These are phyloP conservation scores for Caenorhabditis uteleia DNA, from an alignment of 2,888 invertebrate genomes.

Conservation along the genomic window DNA sequence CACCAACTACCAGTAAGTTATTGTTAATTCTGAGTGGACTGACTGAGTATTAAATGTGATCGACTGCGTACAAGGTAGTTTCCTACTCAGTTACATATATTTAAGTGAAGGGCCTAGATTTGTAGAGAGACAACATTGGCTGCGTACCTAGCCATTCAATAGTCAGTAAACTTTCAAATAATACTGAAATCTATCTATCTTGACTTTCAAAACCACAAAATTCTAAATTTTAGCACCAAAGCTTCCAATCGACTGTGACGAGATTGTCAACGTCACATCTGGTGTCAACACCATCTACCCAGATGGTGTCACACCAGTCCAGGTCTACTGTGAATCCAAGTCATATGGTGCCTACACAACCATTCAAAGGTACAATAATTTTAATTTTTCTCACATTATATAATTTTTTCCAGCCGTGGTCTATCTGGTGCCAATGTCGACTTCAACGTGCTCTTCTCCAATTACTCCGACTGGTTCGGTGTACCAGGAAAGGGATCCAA, in stretches of 20 bases:
- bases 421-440: neutral
- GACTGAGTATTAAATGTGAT: neutral
- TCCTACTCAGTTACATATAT: neutral
- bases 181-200: too few species aligned
- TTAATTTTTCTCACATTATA: neutral
- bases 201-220: too few species aligned
- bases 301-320: constrained; percentile 7
- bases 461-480: constrained; percentile 34
- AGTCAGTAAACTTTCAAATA: too few species aligned
- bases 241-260: constrained; percentile 26
- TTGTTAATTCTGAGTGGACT: neutral
- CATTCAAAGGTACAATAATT: constrained; percentile 26
- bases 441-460: constrained; percentile 12
- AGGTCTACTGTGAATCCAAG: constrained; percentile 25
- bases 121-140: too few species aligned
- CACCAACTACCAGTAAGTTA: constrained; percentile 2
- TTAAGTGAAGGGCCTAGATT: too few species aligned
- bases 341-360: constrained; percentile 20
- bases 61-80: constrained; percentile 8
- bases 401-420: constrained; percentile 17
- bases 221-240: constrained; percentile 21
- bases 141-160: too few species aligned
- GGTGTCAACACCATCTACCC: constrained; percentile 27
- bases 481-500: constrained; percentile 26
- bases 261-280: constrained; percentile 2